Base-by-base conservation (phyloP, 2,888 invertebrate species). In the Ichneumoninae sp. region DNA sequence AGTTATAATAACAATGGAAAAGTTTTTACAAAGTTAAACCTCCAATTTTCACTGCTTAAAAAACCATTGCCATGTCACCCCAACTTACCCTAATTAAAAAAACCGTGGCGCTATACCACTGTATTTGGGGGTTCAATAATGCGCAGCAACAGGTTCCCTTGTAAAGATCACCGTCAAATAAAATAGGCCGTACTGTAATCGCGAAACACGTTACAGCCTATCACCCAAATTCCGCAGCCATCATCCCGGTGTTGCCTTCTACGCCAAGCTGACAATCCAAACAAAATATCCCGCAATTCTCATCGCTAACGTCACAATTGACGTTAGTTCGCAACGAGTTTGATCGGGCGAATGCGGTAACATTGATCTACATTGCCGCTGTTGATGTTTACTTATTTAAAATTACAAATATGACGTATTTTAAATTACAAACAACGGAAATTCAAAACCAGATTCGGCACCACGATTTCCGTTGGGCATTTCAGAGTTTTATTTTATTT, bases 381-480 rank as follows among this genome's bases (percentile, higher is more conserved):
- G 30, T 33, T 62, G 30, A 62, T 30, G 16, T 62, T 62, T 16
- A n/a, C 60, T 16, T 30, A 16, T 60, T 13, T 26, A 4, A 1
- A n/a, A n/a, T 44, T 13, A 33, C n/a, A 30, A 33, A 33, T 6
- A 16, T 0, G 30, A n/a, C n/a, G n/a, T n/a, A n/a, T n/a, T n/a
- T n/a, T n/a, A n/a, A n/a, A n/a, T n/a, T n/a, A n/a, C n/a, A n/a
- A n/a, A n/a, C n/a, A n/a, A n/a, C n/a, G n/a, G n/a, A n/a, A n/a
- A n/a, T n/a, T n/a, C n/a, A n/a, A n/a, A n/a, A n/a, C n/a, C n/a
- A n/a, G n/a, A 30, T 57, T 26, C 36, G 22, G 5, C 7, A 50
- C 57, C 66, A 74, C 54, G 57, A 75, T 74, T 75, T 82, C 66
- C 57, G 30, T 70, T 65, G 57, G 62, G 54, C 52, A 69, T 77